Evolutionary conservation across 2,113 vertebrate genomes (phyloP).

Genomic region (Mesitornis unicolor): DNA sequence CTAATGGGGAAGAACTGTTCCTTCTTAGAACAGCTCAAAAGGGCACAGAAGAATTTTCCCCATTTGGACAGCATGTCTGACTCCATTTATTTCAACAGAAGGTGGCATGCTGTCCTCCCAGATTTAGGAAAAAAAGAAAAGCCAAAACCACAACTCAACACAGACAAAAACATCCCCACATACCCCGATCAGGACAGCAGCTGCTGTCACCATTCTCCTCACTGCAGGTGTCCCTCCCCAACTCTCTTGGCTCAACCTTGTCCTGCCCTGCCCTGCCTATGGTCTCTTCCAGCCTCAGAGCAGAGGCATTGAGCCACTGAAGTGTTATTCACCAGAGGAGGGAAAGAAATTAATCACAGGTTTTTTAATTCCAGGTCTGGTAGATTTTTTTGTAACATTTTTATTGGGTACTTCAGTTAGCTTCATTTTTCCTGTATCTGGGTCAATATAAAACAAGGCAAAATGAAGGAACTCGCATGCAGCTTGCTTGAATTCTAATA

Average conservation of each 20-base stretch:
- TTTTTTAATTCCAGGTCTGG: neutral
- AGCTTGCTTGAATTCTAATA: neutral
- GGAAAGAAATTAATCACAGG: neutral
- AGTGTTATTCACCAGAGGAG: neutral
- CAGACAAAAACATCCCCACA: neutral
- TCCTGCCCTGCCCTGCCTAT: neutral
- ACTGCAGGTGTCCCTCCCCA: neutral
- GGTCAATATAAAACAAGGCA: neutral
- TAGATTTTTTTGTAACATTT: neutral
- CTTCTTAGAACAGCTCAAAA: constrained; percentile 9
- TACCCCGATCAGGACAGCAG: neutral
- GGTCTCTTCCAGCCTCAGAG: neutral
- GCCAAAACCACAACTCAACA: neutral
- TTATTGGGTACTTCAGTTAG: neutral
- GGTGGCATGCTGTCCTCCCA: neutral
- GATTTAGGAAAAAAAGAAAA: neutral
- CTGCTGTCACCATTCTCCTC: neutral
- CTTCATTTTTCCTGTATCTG: neutral
- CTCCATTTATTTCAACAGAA: neutral
- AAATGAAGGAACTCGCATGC: neutral
- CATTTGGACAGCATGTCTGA: neutral
- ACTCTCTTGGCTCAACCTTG: neutral
- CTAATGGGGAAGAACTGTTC: constrained; percentile 26
- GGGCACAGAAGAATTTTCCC: neutral
- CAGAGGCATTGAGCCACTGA: neutral